Base-by-base conservation (phyloP, 1,140 invertebrate genomes). In the Drosophila suzukii region DNA sequence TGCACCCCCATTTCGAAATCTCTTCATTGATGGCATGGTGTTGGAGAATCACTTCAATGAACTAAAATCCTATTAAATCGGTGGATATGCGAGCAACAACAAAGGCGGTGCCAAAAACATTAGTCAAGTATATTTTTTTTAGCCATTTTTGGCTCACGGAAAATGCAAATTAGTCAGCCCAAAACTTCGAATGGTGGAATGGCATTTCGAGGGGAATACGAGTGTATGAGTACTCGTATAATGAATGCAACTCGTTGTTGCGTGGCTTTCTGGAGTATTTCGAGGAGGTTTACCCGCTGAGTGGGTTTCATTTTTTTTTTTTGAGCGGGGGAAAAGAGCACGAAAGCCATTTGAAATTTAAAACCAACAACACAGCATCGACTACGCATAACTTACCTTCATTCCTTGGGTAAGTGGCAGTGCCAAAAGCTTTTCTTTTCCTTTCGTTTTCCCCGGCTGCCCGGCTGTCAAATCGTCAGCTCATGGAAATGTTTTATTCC, bases 61-160 rank as follows among this genome's bases (percentile, higher is more conserved):
- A 82, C 78, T 75, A 70, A 76, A 83, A 83, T 86, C 75, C 70
- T 72, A 86, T 82, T 86, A 86, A 86, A 70, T 82, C 82, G 58
- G 13, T 34, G 56, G 62, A 58, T 60, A 62, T 57, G 58, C 36
- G 36, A 59, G 44, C 59, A 58, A 54, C 54, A 65, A 46, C 56
- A 76, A 49, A 70, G 61, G 36, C 47, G 24, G 15, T 51, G 61
- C 51, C 78, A 80, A 50, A 53, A 86, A 78, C 81, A 85, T 86
- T 86, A 81, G 76, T 86, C 83, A 86, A 86, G 83, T 63, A 73
- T 76, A 10, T 78, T 75, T 36, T 66, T 70, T 32, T 61, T 70
- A 56, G 71, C 72, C 75, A 68, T 79, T 83, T 84, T 85, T 73
- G 72, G 60, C 50, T 70, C 66, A 82, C 67, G 67, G 70, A 79